Base-by-base conservation (phyloP, 2,888 invertebrate genomes). In the Dryomyza anilis region DNA sequence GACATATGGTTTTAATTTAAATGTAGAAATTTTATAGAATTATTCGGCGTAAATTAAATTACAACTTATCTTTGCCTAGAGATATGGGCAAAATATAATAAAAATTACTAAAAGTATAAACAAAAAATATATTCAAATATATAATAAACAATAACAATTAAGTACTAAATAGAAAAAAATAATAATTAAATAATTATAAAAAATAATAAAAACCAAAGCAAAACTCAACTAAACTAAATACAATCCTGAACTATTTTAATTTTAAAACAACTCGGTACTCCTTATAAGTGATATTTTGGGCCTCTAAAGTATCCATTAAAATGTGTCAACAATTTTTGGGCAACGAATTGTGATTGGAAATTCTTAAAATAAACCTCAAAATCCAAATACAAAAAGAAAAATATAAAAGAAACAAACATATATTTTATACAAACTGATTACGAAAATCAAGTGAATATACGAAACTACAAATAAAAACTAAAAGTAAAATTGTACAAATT, bases 251-350 rank as follows among this genome's bases (percentile, higher is more conserved):
- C n/a, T n/a, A n/a, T n/a, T 39, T 39, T 39, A 7, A 39, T 2
- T 39, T 39, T 39, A 39, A 58, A 27, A 43, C 59, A 57, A 10
- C 48, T 27, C 45, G 29, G n/a, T n/a, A n/a, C n/a, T n/a, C n/a
- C n/a, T n/a, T n/a, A 55, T 29, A 46, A 58, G 45, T 43, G 58
- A 58, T 58, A 45, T 58, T 46, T 58, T 58, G 43, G 58, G 58
- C 55, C 55, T 55, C 55, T 2, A 55, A 21, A 50, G 25, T 2
- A 50, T n/a, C n/a, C 12, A 50, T 25, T 2, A 27, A 55, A 55
- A 55, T 30, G 7, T 58, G 30, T 2, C 4, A 58, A 45, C 12
- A 58, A 4, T 30, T 12, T 16, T 33, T 56, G 23, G 56, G 27
- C 25, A 56, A 39, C 25, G 25, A 50, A 50, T 43, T 56, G 56